These are phyloP conservation scores for Indicator maculatus DNA, from an alignment of 2,113 vertebrate genomes.

Conservation along the genomic window DNA sequence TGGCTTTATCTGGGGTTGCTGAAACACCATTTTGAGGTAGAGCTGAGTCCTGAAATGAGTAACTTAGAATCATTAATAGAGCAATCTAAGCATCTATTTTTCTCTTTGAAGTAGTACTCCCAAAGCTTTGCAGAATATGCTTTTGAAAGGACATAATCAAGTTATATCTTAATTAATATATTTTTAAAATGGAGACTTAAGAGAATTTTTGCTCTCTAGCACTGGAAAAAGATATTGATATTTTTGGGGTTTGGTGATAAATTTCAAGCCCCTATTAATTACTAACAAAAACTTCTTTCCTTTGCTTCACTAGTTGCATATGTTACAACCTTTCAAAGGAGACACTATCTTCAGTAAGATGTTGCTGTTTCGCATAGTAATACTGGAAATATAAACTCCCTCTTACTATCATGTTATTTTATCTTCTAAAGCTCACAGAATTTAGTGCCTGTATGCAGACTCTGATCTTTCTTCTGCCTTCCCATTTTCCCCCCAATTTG, in stretches of 20 bases:
- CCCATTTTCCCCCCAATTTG: not conserved
- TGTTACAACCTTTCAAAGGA: not conserved
- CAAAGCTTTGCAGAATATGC: not conserved
- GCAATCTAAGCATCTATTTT: not conserved
- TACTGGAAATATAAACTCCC: not conserved
- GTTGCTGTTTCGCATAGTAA: not conserved
- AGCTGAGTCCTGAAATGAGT: not conserved
- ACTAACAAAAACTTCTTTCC: not conserved
- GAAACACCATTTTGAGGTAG: not conserved
- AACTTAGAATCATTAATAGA: not conserved
- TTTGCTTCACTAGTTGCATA: not conserved
- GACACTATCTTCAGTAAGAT: not conserved
- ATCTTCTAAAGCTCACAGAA: not conserved
- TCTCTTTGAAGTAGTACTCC: not conserved
- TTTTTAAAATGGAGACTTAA: not conserved
- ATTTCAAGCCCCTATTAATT: not conserved
- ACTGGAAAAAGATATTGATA: not conserved
- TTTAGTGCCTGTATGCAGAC: not conserved
- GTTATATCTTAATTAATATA: not conserved
- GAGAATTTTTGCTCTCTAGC: not conserved
- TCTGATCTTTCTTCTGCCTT: not conserved
- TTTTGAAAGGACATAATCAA: not conserved
- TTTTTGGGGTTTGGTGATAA: not conserved
- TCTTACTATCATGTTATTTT: not conserved
- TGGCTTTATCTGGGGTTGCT: not conserved